Base-by-base conservation (phyloP, 2,113 vertebrate genomes). In the Pachycephala philippinensis region DNA sequence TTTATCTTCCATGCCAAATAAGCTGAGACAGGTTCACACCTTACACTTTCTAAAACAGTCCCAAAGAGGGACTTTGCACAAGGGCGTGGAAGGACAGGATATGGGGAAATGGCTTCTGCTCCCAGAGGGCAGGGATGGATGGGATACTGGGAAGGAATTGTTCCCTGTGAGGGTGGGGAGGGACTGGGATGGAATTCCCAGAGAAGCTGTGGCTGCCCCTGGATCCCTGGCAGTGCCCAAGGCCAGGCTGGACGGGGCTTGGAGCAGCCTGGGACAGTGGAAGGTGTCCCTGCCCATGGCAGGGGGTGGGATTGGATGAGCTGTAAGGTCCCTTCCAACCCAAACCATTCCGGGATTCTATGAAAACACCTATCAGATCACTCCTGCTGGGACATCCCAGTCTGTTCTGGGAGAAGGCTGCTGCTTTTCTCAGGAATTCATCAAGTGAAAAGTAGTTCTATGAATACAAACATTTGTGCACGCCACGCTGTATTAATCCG, bases 1-100 rank as follows among this genome's bases (percentile, higher is more conserved):
- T 44, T 96, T 80, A 84, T 82, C 89, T 96, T 80, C 89, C 84
- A 93, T 31, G 22, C 44, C 84, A 86, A 97, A 89, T 78, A 94
- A 85, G 89, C 95, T 84, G 93, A 63, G 63, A 53, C 90, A 69
- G 66, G 30, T 54, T 72, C 21, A 35, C 10, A 3, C 16, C 31
- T 33, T 57, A 2, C 2, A 14, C 5, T 42, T 64, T 45, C 47
- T 18, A 5, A 53, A 78, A 19, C 4, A 5, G 11, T 7, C 60
- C 4, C 1, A 40, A 61, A 49, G 5, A 39, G 28, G 13, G 52
- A 59, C 9, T 74, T 3, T 2, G 53, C 19, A 59, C 33, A 59
- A 44, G 28, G 44, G 6, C 6, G 8, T 39, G 45, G 23, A 47
- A 11, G 45, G 53, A 68, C 24, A 47, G 24, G 20, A 60, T 53